A percentile compares a stretch with the other conserved stretches of the same genome.
phyloP scores from a whole-genome alignment of 2,113 vertebrate genomes.

The Struthio camelus region DNA sequence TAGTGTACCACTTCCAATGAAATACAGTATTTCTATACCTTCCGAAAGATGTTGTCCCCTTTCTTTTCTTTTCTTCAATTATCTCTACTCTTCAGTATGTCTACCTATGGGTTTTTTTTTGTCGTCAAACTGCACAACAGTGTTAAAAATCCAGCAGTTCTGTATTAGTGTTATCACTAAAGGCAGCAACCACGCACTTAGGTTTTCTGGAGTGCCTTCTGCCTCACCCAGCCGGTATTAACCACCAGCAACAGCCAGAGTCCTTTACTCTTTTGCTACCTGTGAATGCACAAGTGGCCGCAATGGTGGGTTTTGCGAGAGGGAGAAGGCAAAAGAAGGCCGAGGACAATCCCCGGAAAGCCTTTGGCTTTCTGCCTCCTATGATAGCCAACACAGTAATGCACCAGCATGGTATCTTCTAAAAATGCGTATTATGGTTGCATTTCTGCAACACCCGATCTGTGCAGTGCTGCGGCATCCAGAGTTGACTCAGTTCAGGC shows the following conservation, averaged over 20 bases:
- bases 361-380: neutral
- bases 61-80: neutral
- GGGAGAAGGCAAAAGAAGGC: neutral
- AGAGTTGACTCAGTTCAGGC: rapidly evolving
- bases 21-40: neutral
- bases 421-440: neutral
- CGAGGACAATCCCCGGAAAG: neutral
- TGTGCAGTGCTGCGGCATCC: neutral
- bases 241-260: neutral
- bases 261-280: neutral
- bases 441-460: neutral
- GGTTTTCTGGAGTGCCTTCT: neutral
- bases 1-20: neutral
- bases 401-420: neutral
- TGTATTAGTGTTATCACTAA: neutral
- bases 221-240: neutral
- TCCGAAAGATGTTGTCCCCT: neutral
- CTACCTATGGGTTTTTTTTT: neutral
- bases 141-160: neutral
- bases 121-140: rapidly evolving
- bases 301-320: neutral
- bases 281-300: neutral
- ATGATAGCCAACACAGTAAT: rapidly evolving
- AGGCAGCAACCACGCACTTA: neutral
- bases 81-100: neutral